Conservation (phyloP, 2,113 vertebrate species). For the Cepphus grylle region DNA sequence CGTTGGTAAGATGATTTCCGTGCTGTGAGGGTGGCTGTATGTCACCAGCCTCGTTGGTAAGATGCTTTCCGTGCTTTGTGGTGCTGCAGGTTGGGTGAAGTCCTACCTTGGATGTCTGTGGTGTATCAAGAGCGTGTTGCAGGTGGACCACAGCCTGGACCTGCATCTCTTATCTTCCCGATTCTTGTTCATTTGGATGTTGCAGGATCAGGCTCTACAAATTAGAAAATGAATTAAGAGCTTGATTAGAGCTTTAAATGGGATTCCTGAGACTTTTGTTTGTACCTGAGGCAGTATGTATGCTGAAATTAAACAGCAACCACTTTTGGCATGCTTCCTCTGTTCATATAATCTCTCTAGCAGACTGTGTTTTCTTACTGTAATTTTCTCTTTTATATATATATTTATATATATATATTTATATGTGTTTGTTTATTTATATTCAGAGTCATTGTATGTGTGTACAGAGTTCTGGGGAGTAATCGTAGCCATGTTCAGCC, state of each 20-base stretch:
- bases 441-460: not conserved
- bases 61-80: not conserved
- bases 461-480: not conserved
- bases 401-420: too few relatives aligned
- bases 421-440: not conserved
- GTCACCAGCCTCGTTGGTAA: not conserved
- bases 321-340: constrained; percentile 37
- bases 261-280: constrained; percentile 56
- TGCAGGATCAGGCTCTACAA: constrained; percentile 4
- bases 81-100: not conserved
- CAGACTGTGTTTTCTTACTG: not conserved
- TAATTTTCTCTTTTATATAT: not conserved
- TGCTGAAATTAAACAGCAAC: constrained; percentile 57
- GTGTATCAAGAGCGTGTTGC: not conserved
- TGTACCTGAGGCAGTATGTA: constrained; percentile 56
- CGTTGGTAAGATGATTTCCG: not conserved
- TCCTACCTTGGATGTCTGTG: not conserved
- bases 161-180: not conserved
- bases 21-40: not conserved
- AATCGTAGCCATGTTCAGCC: not conserved
- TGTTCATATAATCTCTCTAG: constrained; percentile 35
- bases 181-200: not conserved
- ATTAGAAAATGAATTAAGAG: constrained; percentile 48
- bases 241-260: constrained; percentile 54
- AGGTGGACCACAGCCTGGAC: not conserved